Conservation (phyloP, 2,888 invertebrate genomes). For the Megamerina dolium region DNA sequence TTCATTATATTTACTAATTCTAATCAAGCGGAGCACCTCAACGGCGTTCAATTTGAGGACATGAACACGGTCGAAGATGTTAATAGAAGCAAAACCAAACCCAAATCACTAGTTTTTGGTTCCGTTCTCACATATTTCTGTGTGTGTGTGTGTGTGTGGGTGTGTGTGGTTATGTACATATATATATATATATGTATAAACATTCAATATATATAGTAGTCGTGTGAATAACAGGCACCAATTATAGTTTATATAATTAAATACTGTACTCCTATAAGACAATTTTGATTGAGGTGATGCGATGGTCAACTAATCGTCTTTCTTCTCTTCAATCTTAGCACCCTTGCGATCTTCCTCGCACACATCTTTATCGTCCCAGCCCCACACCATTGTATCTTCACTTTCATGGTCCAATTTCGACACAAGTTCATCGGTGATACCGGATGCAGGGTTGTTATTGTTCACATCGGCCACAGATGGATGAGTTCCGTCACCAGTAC, state of each 20-base stretch:
- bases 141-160: not conserved
- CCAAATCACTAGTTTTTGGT: no score
- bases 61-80: no score
- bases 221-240: slow-evolving; percentile 29
- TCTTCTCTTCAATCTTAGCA: slow-evolving; percentile 44
- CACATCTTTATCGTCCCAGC: slow-evolving; percentile 78
- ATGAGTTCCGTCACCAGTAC: slow-evolving; percentile 70
- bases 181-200: no score
- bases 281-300: not conserved
- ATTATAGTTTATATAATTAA: slow-evolving; percentile 31
- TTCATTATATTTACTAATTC: not conserved
- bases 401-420: slow-evolving; percentile 43
- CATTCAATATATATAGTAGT: slow-evolving; percentile 12
- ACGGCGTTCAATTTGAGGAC: no score
- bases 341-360: slow-evolving; percentile 59
- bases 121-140: not conserved
- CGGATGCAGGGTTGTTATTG: slow-evolving; percentile 32
- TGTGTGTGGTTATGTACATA: no score
- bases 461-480: slow-evolving; percentile 32
- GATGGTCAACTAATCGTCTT: slow-evolving; percentile 12
- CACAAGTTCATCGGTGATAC: slow-evolving; percentile 35
- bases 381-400: slow-evolving; percentile 61
- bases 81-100: no score
- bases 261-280: slow-evolving; percentile 27
- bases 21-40: no score